phyloP scores from a whole-genome alignment of 2,888 invertebrate species.

The Quadroppia sp. region DNA sequence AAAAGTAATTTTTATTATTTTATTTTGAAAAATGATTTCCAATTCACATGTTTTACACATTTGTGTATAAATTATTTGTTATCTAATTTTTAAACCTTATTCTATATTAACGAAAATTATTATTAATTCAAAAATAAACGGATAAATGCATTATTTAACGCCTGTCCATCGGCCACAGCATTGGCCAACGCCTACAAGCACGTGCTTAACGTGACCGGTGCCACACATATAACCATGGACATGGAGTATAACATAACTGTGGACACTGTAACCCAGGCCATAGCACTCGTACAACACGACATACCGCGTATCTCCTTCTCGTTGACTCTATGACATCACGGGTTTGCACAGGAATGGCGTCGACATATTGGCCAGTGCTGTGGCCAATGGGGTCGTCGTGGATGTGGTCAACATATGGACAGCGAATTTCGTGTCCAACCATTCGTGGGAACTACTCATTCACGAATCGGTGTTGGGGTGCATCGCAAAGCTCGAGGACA shows the following conservation, averaged over 20 bases:
- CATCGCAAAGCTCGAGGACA: slow-evolving; percentile 34
- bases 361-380: slow-evolving; percentile 31
- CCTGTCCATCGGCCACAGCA: slow-evolving; percentile 16
- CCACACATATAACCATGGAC: slow-evolving; percentile 42
- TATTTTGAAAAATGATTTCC: too few relatives aligned
- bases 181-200: slow-evolving; percentile 39
- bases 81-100: too few relatives aligned
- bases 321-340: slow-evolving; percentile 38
- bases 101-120: too few relatives aligned
- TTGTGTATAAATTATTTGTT: too few relatives aligned
- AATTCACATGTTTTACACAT: too few relatives aligned
- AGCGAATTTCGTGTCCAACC: slow-evolving; percentile 38
- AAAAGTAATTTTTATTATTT: too few relatives aligned
- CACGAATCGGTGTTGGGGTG: slow-evolving; percentile 41
- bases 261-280: slow-evolving; percentile 34
- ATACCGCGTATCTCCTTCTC: slow-evolving; percentile 20
- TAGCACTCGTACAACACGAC: slow-evolving; percentile 22
- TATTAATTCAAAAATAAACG: too few relatives aligned
- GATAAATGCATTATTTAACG: too few relatives aligned
- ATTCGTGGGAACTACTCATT: too few relatives aligned
- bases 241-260: slow-evolving; percentile 41
- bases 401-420: slow-evolving; percentile 43
- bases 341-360: too few relatives aligned
- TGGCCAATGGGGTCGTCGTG: slow-evolving; percentile 34
- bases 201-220: slow-evolving; percentile 31